Base-by-base conservation (phyloP, 2,113 vertebrate genomes). In the Uria lomvia region DNA sequence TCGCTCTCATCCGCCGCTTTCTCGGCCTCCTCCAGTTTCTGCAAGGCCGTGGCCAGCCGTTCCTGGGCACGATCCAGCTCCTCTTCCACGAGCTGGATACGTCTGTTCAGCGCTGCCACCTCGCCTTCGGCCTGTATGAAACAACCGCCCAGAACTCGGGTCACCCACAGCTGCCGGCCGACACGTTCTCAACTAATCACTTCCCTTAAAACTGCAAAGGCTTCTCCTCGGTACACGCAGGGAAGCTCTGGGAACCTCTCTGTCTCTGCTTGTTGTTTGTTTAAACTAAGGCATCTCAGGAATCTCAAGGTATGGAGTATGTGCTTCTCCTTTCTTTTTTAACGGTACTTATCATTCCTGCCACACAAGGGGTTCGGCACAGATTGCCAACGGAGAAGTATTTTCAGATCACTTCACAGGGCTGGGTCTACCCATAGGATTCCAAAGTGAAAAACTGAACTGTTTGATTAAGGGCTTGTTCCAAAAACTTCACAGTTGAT, bases 61-160 rank as follows among this genome's bases (percentile, higher is more conserved):
- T 99, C 99, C 83, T 99, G 99, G 87, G 99, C 99, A 2, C 99
- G 98, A 96, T 99, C 99, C 98, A 99, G 6, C 97, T 99, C 99
- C 95, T 99, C 99, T 97, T 99, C 99, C 92, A 99, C 99, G 11
- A 99, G 98, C 97, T 99, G 99, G 98, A 99, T 99, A 50, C 99
- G 98, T 55, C 99, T 98, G 93, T 99, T 99, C 94, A 99, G 97
- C 26, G 98, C 99, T 2, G 99, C 99, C 93, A 99, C 99, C 67
- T 99, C 99, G 1, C 98, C 98, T 95, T 99, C 99, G 1, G 99
- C 99, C 99, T 99, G 95, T 2, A 1, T 1, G 58, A 74, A 88
- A 91, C 12, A 94, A 34, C 15, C 30, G 3, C 6, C 32, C 63
- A 21, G 3, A 30, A 2, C 3, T 0, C 1, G 55, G 38, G 43